Evolutionary conservation across 2,888 invertebrate genomes (phyloP).

Genomic region (Achlya flavicornis): DNA sequence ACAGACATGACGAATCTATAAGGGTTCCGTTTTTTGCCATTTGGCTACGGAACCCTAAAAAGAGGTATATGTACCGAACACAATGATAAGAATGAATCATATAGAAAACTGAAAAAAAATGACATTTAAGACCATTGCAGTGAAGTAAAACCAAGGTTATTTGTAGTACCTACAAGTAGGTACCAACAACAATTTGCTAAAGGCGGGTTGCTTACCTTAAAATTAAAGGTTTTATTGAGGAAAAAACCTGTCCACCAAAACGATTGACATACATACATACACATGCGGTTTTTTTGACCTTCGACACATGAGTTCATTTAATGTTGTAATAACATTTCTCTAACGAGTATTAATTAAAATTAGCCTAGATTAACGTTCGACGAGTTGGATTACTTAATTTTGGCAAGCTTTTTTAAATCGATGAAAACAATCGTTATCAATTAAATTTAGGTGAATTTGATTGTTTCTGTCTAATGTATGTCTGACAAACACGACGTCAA

Average conservation of each 20-base stretch:
- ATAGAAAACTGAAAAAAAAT: too few species aligned
- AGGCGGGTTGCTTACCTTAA: constrained; percentile 8
- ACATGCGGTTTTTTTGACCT: constrained; percentile 6
- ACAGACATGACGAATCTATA: too few species aligned
- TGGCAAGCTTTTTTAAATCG: too few species aligned
- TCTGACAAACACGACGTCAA: too few species aligned
- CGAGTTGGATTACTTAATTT: background rate
- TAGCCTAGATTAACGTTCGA: background rate
- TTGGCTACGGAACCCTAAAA: too few species aligned
- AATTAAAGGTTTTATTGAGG: constrained; percentile 5
- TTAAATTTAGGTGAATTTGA: too few species aligned
- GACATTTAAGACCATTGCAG: background rate
- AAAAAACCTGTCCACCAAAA: constrained; percentile 16
- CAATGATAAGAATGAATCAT: too few species aligned
- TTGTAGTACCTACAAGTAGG: background rate
- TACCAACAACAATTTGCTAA: constrained; percentile 3
- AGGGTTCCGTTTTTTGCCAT: too few species aligned
- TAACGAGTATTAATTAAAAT: background rate
- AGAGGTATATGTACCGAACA: too few species aligned
- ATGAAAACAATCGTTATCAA: too few species aligned
- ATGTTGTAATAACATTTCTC: constrained; percentile 3
- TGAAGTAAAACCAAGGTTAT: background rate
- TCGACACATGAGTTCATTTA: background rate
- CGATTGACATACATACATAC: constrained; percentile 17
- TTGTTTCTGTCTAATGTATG: too few species aligned